A percentile compares a stretch with the other conserved stretches of the same genome.
Conservation (phyloP, 23 tunicate species). For the Oikopleura dioica region DNA sequence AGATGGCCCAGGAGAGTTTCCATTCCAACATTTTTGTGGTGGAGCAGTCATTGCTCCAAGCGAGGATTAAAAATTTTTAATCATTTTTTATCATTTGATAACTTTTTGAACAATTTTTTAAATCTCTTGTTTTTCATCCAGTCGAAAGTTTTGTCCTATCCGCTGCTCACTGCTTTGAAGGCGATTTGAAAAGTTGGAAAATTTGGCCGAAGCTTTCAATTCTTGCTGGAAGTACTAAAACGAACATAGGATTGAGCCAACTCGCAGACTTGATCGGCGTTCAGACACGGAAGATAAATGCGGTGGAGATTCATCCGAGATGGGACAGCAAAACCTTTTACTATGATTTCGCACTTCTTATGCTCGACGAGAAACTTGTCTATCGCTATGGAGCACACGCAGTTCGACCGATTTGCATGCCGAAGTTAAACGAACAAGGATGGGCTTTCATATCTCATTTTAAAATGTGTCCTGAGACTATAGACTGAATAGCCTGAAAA, state of each 20-base stretch:
- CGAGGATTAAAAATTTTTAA: too few species aligned
- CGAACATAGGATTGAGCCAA: background rate
- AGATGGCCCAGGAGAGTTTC: background rate
- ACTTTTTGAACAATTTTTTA: too few species aligned
- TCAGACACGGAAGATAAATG: background rate
- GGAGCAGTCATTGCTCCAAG: background rate
- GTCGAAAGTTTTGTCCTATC: background rate
- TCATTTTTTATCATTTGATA: too few species aligned
- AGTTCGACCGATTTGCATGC: background rate
- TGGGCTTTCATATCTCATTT: background rate
- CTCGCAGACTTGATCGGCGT: background rate
- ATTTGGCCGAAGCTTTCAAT: background rate
- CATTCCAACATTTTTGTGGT: background rate
- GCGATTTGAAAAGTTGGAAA: background rate
- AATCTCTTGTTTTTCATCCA: too few species aligned
- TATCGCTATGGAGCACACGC: background rate
- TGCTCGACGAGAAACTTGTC: background rate
- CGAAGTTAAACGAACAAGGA: background rate
- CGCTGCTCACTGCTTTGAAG: background rate
- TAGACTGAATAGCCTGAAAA: too few species aligned
- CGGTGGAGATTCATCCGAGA: background rate
- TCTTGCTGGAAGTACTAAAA: background rate
- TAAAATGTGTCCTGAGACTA: too few species aligned
- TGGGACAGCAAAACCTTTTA: background rate
- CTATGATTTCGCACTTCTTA: background rate